Evolutionary conservation across 2,888 invertebrate species (phyloP).

Genomic region (Bellardia bayeri): DNA sequence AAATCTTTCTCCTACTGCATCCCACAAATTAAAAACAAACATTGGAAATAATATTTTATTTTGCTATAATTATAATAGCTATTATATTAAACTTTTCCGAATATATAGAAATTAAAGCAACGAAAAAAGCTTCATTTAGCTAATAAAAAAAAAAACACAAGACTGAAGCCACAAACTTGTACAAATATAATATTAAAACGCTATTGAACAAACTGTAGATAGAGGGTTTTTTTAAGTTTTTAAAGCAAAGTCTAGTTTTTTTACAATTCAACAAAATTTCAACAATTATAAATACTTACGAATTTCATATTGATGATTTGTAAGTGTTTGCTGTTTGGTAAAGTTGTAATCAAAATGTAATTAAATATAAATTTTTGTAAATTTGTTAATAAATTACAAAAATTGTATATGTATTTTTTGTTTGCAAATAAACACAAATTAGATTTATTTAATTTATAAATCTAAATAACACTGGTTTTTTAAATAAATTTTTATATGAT

Average conservation of each 20-base stretch:
- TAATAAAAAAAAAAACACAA: constrained; percentile 54
- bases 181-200: not conserved
- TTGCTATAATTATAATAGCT: constrained; percentile 41
- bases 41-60: not conserved
- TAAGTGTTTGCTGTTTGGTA: constrained; percentile 15
- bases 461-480: constrained; percentile 39
- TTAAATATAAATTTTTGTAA: constrained; percentile 42
- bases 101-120: not conserved
- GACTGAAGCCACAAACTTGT: constrained; percentile 65
- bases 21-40: not conserved
- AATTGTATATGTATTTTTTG: not conserved
- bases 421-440: constrained; percentile 23
- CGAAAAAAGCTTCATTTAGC: not conserved
- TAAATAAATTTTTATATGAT: constrained; percentile 27
- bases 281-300: constrained; percentile 68
- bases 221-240: constrained; percentile 26
- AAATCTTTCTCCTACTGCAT: not conserved
- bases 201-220: not conserved
- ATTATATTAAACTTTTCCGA: not conserved
- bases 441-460: constrained; percentile 14
- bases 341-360: constrained; percentile 56
- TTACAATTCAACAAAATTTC: not conserved
- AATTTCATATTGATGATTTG: constrained; percentile 72
- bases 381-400: constrained; percentile 46
- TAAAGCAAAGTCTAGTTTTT: constrained; percentile 46